Evolutionary conservation across 2,113 vertebrate genomes (phyloP), one percentile per base, ranked within the genome.

Genomic region (Talpa occidentalis): DNA sequence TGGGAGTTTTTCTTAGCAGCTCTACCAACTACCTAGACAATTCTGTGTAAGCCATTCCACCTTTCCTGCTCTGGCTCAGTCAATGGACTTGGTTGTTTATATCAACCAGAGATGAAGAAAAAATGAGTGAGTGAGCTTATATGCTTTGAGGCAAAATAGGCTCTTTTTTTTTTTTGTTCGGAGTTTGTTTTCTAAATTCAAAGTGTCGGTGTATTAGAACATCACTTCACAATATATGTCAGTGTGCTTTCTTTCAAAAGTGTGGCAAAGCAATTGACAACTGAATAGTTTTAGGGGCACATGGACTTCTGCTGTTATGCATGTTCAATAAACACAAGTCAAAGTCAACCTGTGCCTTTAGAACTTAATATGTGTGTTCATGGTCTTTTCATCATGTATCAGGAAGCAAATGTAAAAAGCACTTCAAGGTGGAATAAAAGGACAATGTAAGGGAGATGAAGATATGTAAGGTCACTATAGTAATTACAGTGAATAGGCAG

Each of bases 271-370:
- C 86, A 74, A 87, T 1, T 40, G 70, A 77, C 42, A 77, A 62
- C 3, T 87, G 42, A 76, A 62, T n/a, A 77, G 60, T 72, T 42
- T 62, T 0, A 70, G 56, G 14, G 44, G 28, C 60, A 77, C 83
- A 92, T 40, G 32, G 60, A 78, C 35, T 92, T 92, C 47, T 62
- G 67, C 73, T 77, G 49, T 74, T 37, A 9, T 64, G 17, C 42
- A 32, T 85, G 19, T 81, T 83, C 47, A 92, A 82, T 42, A 87
- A 67, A 66, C n/a, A 87, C n/a, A 91, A 80, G 47, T 88, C 67
- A 81, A 54, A 74, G 40, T 88, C 72, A 84, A 44, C 21, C 10
- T 76, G 52, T 86, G 60, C 47, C 28, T 59, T 69, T n/a, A 67
- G 56, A 80, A 72, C 42, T 21, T 74, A 83, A n/a, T 26, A 22